Base-by-base conservation (phyloP, 2,113 vertebrate species). In the Ifrita kowaldi region DNA sequence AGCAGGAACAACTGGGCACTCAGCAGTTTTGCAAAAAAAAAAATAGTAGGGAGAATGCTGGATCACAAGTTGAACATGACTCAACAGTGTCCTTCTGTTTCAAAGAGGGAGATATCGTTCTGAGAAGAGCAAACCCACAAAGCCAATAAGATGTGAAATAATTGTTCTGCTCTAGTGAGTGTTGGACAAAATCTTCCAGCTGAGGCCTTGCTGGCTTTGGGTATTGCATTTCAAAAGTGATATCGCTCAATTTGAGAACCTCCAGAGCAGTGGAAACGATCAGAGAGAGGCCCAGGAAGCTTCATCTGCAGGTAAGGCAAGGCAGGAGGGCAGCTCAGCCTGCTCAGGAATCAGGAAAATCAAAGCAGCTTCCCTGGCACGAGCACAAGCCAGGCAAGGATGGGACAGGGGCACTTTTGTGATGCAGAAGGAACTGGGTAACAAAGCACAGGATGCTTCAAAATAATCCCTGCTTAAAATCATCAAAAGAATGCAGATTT, bases 151-250 rank as follows among this genome's bases (percentile, higher is more conserved):
- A 95, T 68, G 57, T 88, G 91, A 95, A 88, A 64, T 60, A 60
- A 73, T 83, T 73, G 67, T 95, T 90, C 91, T 94, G 94, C 89
- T 95, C 91, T 80, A 73, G 16, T 64, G 60, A 68, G 35, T 44
- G 79, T 16, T 5, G 59, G 75, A 92, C 67, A 60, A 75, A 92
- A 63, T 68, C 91, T 78, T 73, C 53, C 91, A 96, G 91, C 91
- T 90, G 78, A 88, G 70, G 75, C 53, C 53, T 85, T 47, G 62
- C 74, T 85, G 83, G 70, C 62, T 86, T 76, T 69, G 71, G 32
- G 59, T 64, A 60, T 3, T 41, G 63, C 71, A 83, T 73, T 95
- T 95, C 93, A 90, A 44, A 93, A 88, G 13, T 32, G 46, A 13
- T 80, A 73, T 65, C 4, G 0, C 91, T 94, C 86, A 86, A 49